phyloP scores from a whole-genome alignment of 2,113 vertebrate genomes.

The Catharus bicknelli region DNA sequence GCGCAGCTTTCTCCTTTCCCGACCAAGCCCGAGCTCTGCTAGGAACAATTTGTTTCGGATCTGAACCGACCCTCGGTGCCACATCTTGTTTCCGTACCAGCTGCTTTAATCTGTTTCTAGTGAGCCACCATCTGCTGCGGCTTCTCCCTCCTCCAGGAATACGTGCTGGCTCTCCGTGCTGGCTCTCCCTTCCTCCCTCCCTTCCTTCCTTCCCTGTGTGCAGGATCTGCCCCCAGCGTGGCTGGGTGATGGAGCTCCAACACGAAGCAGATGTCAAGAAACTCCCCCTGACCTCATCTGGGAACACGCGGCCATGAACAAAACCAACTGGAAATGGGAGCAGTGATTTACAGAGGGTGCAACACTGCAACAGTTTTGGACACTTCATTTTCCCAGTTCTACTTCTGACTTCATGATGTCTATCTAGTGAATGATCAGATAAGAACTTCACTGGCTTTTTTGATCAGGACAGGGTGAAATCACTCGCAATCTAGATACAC shows the following conservation, averaged over 20 bases:
- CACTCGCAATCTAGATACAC: background rate
- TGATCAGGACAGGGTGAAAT: background rate
- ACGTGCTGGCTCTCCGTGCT: rapidly evolving
- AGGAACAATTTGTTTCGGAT: background rate
- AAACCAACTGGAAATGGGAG: rapidly evolving
- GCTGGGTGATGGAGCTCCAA: background rate
- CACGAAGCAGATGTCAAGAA: background rate
- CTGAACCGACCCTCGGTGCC: background rate
- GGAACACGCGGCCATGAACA: rapidly evolving
- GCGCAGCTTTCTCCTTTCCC: background rate
- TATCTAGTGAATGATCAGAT: background rate
- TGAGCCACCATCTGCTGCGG: slow-evolving; percentile 1
- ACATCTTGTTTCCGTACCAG: background rate
- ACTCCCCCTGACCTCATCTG: rapidly evolving
- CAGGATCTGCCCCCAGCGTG: background rate
- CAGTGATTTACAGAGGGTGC: background rate
- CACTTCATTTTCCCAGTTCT: background rate
- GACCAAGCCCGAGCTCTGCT: background rate
- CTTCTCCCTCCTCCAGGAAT: background rate
- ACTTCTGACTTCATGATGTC: background rate
- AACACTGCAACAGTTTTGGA: background rate
- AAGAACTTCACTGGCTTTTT: background rate
- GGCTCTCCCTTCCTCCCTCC: background rate
- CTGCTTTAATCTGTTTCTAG: slow-evolving; percentile 6
- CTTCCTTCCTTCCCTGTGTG: background rate